Percentiles rank a stretch among this genome's conserved stretches.
Conservation (phyloP, 2,113 vertebrate species). For the Sisor rabdophorus region DNA sequence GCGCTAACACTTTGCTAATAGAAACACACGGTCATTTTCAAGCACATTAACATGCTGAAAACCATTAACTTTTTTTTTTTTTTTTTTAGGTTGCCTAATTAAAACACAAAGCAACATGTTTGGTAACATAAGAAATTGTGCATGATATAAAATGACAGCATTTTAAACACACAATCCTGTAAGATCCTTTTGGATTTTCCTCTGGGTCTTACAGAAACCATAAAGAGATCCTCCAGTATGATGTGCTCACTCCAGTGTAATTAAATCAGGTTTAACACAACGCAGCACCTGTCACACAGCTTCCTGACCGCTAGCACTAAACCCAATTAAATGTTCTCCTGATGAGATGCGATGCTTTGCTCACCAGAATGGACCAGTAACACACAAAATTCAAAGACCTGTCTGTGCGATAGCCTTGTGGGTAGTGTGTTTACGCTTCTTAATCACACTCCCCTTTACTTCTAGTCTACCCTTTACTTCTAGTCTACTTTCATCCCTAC, state of each 20-base stretch:
- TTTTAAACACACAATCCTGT: neutral
- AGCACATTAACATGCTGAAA: neutral
- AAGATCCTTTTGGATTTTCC: neutral
- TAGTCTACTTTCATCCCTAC: too few relatives aligned
- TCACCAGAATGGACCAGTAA: neutral
- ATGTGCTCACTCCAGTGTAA: conserved; percentile 39
- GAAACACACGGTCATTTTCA: conserved; percentile 55
- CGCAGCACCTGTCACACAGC: conserved; percentile 31
- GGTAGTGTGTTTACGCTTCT: too few relatives aligned
- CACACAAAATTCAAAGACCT: neutral
- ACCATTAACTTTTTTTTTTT: neutral
- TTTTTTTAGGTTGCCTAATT: neutral
- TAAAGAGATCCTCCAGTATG: conserved; percentile 18
- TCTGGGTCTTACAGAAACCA: neutral
- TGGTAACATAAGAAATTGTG: neutral
- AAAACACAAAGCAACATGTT: neutral
- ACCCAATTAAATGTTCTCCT: conserved; percentile 38
- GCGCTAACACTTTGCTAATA: conserved; percentile 49
- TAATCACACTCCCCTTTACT: too few relatives aligned
- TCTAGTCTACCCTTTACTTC: too few relatives aligned
- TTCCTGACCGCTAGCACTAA: conserved; percentile 35
- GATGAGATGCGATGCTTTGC: conserved; percentile 6
- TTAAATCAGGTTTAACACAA: conserved; percentile 38
- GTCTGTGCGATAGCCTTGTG: too few relatives aligned
- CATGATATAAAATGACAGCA: neutral